These are phyloP conservation scores for Cheilosia scutellata DNA, from an alignment of 2,888 invertebrate species.

Conservation along the genomic window DNA sequence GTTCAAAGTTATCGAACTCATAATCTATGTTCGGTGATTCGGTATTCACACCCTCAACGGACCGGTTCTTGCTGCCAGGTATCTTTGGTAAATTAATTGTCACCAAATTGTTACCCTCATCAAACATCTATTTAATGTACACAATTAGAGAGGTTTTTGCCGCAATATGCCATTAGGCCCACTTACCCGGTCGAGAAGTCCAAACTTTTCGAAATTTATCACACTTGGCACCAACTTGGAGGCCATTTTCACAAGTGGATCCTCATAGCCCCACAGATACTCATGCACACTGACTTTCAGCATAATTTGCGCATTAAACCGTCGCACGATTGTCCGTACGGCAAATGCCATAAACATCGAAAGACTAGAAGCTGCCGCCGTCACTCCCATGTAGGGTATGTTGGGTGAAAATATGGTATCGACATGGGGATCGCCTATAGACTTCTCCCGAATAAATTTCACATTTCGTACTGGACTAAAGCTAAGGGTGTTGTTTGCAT, in stretches of 20 bases:
- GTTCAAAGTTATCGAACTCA: conserved; percentile 82
- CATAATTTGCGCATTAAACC: conserved; percentile 87
- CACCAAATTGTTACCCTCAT: conserved; percentile 86
- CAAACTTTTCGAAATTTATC: conserved; percentile 92
- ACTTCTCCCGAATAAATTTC: conserved; percentile 87
- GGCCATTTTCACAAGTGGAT: conserved; percentile 89
- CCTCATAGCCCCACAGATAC: conserved; percentile 93
- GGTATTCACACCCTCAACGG: conserved; percentile 78
- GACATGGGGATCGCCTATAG: conserved; percentile 87
- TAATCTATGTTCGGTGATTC: conserved; percentile 81
- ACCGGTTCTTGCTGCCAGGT: conserved; percentile 45
- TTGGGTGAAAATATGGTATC: conserved; percentile 88
- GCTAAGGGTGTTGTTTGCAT: conserved; percentile 88
- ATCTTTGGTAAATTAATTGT: conserved; percentile 85
- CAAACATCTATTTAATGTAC: conserved; percentile 85
- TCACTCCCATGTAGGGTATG: conserved; percentile 87
- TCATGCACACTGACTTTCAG: conserved; percentile 87
- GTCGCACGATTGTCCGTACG: conserved; percentile 86
- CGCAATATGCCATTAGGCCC: conserved; percentile 50
- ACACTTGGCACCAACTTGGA: conserved; percentile 90
- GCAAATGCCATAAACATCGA: conserved; percentile 85
- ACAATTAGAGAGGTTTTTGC: conserved; percentile 58
- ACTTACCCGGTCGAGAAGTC: conserved; percentile 91
- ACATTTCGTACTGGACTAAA: conserved; percentile 87
- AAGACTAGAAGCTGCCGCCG: conserved; percentile 80